Base-by-base conservation (phyloP, 2,797 vertebrate genomes). In the Argyrosomus regius region DNA sequence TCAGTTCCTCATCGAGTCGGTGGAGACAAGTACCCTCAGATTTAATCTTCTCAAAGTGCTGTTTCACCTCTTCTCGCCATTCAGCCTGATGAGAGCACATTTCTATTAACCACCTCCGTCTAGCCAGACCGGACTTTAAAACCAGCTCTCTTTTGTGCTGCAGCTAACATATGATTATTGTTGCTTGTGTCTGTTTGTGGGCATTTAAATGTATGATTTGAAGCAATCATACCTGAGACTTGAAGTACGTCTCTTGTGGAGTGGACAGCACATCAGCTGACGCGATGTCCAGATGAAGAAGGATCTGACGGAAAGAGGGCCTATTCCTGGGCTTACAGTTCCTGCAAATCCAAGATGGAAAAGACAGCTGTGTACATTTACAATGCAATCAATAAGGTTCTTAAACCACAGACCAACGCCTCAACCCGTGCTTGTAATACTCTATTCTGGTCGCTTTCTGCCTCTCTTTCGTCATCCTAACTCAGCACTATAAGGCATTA, bases 1-100 rank as follows among this genome's bases (percentile, higher is more conserved):
- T 98, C 78, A 99, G 93, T 67, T 99, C 97, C 90, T 99, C 98
- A 66, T 99, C 98, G 58, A 99, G 95, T 56, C 97, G 96, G 84
- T 99, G 98, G 66, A 99, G 90, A 91, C 98, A 99, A 5, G 98
- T 98, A 26, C 98, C 98, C 92, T 99, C 98, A 1, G 97, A 98
- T 86, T 98, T 98, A 91, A 99, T 99, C 94, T 99, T 99, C 94
- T 99, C 98, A 80, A 99, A 99, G 94, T 99, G 98, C 87, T 98
- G 95, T 91, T 97, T 97, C 82, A 98, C 97, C 89, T 98, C 97
- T 83, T 98, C 97, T 14, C 97, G 95, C 97, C 97, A 98, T 91
- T 98, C 97, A 77, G 96, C 98, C 98, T 99, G 91, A 16, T 70
- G 82, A 88, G 60, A 73, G 52, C 63, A 89, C 64, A 87, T 65